Evolutionary conservation across 1,140 invertebrate genomes (phyloP), one percentile per base, ranked within the genome.

Genomic region (Procambarus clarkii): DNA sequence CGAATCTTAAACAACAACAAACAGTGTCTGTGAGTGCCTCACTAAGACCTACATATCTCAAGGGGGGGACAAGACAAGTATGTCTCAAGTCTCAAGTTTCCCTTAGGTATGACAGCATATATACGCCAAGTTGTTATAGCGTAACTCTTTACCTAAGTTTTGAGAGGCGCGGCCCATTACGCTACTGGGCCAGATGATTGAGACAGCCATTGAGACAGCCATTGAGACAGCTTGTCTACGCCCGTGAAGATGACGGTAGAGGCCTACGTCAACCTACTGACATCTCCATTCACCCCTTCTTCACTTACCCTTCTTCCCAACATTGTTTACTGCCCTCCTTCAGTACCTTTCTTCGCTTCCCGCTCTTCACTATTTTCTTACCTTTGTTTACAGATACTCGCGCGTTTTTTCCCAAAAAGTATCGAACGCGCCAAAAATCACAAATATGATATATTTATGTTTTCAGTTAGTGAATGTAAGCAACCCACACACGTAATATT

Each of bases 221-320:
- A 69, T 69, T 18, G 64, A 69, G 64, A 4, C 18, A 21, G 5
- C 64, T 69, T 69, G 64, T 18, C 64, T 34, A n/a, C 64, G 21
- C 64, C 21, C 21, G 1, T 18, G 13, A 18, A n/a, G 13, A 0
- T 18, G 21, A 4, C 18, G 64, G 18, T 21, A 4, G 4, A 69
- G 64, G 21, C 64, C 64, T 69, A 11, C 64, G 64, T 18, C 64
- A 9, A 9, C 21, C 64, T 69, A n/a, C 64, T 69, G 64, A 69
- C 50, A 2, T 64, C 45, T 48, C 45, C 81, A n/a, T 64, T 46
- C 64, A 71, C 13, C 21, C 46, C n/a, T 74, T 76, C 45, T 46
- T 85, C 60, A 46, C 44, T 74, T 83, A 48, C 45, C 81, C 54
- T 15, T 83, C 80, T 64, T 50, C 50, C n/a, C n/a, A 3, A 8